Conservation (phyloP, 64 coral and sea anemone genomes). For the Montipora efflorescens region DNA sequence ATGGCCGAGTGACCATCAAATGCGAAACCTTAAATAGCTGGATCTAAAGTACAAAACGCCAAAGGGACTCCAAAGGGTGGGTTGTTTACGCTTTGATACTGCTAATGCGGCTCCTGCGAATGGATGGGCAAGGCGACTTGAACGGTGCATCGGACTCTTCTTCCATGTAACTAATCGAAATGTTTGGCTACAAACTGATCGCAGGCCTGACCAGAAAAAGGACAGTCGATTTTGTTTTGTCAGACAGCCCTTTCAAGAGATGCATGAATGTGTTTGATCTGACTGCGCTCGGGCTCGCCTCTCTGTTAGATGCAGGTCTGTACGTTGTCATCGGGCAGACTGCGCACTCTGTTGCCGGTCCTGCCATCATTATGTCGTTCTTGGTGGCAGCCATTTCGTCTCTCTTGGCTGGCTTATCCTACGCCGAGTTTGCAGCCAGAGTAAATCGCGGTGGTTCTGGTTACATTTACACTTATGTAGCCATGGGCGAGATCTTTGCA, state of each 20-base stretch:
- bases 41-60: neutral
- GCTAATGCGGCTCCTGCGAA: neutral
- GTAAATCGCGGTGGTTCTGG: conserved; percentile 66
- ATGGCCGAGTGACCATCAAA: conserved; percentile 6
- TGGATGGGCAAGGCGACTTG: neutral
- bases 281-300: conserved; percentile 78
- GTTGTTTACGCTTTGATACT: neutral
- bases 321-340: conserved; percentile 82
- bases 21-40: neutral
- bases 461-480: conserved; percentile 79
- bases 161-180: neutral
- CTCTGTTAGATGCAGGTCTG: conserved; percentile 73
- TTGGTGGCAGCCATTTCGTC: conserved; percentile 76
- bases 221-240: neutral
- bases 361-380: conserved; percentile 75
- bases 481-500: conserved; percentile 72
- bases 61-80: neutral
- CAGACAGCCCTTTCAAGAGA: conserved; percentile 46
- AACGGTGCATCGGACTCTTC: neutral
- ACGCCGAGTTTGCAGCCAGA: conserved; percentile 84
- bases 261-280: conserved; percentile 87
- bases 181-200: conserved; percentile 32
- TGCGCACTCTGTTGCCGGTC: conserved; percentile 69
- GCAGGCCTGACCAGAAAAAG: conserved; percentile 33
- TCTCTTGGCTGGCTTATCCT: conserved; percentile 57